A percentile compares a stretch with the other conserved stretches of the same genome.
phyloP scores from a whole-genome alignment of 1,140 invertebrate genomes.

The Bombus fervidus region DNA sequence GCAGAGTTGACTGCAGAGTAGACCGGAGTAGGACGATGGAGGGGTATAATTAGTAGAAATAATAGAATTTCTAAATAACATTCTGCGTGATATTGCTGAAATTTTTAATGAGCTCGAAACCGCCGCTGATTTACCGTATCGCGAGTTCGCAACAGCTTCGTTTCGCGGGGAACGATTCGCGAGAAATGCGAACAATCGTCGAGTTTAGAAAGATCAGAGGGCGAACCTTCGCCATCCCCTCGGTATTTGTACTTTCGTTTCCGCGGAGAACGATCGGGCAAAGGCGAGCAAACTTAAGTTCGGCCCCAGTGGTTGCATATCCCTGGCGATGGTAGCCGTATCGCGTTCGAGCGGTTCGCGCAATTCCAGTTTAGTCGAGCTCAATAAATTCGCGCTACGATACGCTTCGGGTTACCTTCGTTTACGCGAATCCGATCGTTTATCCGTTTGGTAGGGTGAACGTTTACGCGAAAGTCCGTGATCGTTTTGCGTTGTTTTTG shows the following conservation, averaged over 20 bases:
- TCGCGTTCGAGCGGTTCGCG: constrained; percentile 12
- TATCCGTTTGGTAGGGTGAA: background rate
- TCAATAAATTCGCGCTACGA: constrained; percentile 47
- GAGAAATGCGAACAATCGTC: background rate
- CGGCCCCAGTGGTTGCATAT: background rate
- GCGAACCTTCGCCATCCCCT: background rate
- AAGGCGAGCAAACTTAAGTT: background rate
- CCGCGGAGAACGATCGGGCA: background rate
- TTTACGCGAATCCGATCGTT: constrained; percentile 38
- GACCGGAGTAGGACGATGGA: background rate
- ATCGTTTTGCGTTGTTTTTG: constrained; percentile 20
- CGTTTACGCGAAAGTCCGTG: too few species aligned
- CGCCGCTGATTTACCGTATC: background rate
- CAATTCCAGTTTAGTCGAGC: constrained; percentile 44
- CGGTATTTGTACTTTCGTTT: background rate
- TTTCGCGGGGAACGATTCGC: background rate
- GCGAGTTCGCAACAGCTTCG: background rate
- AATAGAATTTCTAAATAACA: constrained; percentile 36
- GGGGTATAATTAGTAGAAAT: constrained; percentile 4
- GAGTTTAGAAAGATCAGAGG: background rate
- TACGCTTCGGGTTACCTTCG: constrained; percentile 31
- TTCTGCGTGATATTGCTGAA: background rate
- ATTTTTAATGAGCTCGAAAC: background rate
- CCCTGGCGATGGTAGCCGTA: constrained; percentile 2
- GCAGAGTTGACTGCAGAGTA: background rate